A percentile compares a stretch with the other conserved stretches of the same genome.
Conservation (phyloP, 2,113 vertebrate species). For the Leucopternis melanops region DNA sequence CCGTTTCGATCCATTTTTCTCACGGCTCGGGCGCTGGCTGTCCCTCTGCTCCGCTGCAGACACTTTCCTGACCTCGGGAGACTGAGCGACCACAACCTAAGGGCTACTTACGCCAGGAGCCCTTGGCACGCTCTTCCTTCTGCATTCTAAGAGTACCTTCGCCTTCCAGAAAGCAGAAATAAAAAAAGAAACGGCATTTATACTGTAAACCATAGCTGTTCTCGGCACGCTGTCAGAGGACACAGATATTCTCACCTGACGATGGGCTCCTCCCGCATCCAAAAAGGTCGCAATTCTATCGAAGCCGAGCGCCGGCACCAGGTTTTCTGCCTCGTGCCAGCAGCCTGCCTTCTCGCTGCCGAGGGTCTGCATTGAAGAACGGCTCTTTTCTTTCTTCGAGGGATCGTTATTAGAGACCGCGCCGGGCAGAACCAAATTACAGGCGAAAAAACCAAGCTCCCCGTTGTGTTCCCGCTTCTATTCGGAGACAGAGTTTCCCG, state of each 20-base stretch:
- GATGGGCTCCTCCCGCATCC: background rate
- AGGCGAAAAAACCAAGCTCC: background rate
- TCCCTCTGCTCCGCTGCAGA: background rate
- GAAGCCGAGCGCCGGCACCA: background rate
- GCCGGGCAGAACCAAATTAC: background rate
- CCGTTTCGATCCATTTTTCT: background rate
- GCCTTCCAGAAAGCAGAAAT: background rate
- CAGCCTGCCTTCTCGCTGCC: background rate
- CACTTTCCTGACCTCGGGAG: background rate
- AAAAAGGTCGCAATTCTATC: background rate
- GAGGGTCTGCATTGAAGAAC: background rate
- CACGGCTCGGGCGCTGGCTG: background rate
- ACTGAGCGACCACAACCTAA: background rate
- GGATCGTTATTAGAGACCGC: background rate
- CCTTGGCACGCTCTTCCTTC: background rate
- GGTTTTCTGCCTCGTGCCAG: background rate
- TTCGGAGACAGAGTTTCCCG: background rate
- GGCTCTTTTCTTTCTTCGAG: background rate
- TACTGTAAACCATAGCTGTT: background rate
- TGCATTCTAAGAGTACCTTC: background rate
- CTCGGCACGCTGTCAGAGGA: background rate
- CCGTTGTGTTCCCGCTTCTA: background rate
- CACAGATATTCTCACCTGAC: background rate
- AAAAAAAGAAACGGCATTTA: background rate
- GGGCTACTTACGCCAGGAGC: background rate